These are phyloP conservation scores for Drosophila auraria DNA, from an alignment of 1,140 invertebrate genomes.

Conservation along the genomic window DNA sequence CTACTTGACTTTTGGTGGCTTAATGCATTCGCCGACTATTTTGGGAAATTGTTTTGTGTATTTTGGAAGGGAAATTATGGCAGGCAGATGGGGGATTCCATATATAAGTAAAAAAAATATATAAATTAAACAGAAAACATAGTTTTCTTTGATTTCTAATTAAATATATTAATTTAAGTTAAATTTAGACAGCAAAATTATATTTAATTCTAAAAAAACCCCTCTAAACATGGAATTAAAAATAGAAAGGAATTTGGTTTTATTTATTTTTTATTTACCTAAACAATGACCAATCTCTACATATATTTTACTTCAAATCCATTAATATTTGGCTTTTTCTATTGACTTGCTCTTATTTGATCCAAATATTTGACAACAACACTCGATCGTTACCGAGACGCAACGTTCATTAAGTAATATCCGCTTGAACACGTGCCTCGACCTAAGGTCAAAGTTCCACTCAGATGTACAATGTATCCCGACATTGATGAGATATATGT, in stretches of 20 bases:
- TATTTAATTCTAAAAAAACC: not conserved
- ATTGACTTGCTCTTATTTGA: conserved; percentile 9
- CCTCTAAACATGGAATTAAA: not conserved
- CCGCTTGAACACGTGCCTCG: conserved; percentile 32
- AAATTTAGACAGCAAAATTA: no score
- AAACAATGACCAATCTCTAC: not conserved
- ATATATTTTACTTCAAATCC: not conserved
- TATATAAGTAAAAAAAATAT: no score
- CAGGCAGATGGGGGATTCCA: not conserved
- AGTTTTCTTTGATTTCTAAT: not conserved
- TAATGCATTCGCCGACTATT: conserved; percentile 57
- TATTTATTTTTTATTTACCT: no score
- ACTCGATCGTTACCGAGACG: conserved; percentile 2
- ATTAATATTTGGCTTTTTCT: not conserved
- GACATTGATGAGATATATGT: conserved; percentile 34
- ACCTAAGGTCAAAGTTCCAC: conserved; percentile 43
- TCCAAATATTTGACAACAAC: conserved; percentile 25
- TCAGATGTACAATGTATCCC: conserved; percentile 10
- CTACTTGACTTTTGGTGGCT: conserved; percentile 62
- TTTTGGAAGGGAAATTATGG: not conserved
- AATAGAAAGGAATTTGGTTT: not conserved
- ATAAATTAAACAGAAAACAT: not conserved
- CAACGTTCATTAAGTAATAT: conserved; percentile 30
- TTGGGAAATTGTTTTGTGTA: conserved; percentile 24
- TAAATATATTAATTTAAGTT: not conserved